Base-by-base conservation (phyloP, 2,888 invertebrate genomes). In the Fragum fragum region DNA sequence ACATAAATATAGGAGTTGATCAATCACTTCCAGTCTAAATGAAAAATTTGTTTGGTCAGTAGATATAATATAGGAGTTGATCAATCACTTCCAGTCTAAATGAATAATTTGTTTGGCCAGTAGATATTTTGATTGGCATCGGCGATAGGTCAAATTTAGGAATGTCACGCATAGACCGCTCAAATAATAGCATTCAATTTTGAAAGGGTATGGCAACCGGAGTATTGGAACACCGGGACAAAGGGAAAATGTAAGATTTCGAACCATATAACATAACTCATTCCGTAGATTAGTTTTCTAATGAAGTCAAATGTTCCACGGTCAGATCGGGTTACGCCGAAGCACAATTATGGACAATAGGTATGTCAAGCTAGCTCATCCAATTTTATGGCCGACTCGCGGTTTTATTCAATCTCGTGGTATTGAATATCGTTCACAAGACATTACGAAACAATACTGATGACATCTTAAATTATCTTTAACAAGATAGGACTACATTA, bases 391-490 rank as follows among this genome's bases (percentile, higher is more conserved):
- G 73, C 71, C 78, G 73, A 76, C 72, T 70, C 77, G 76, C 71
- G 52, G 57, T 57, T 61, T 78, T 69, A 81, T 83, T 81, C 63
- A 83, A 69, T 39, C 42, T 52, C 68, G 74, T 55, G 73, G 71
- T 78, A 86, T 86, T 80, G 57, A 47, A 74, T 86, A 79, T 61
- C 86, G 68, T 63, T 32, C 55, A 70, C 55, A 76, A 74, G 79
- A 83, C 86, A 83, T 79, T 74, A 59, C 66, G 76, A 79, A 81
- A 86, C 86, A 86, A 86, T 79, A 69, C 47, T 42, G 81, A 76
- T 83, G 86, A 83, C 86, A 86, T 86, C 81, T 77, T 81, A 76
- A 86, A 86, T 83, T 81, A 86, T 86, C 83, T 79, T 63, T 76
- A 81, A 86, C 83, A 81, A 81, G 79, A 86, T 79, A 79, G 59